Conservation (phyloP, 2,113 vertebrate species). For the Nycticryphes semicollaris region DNA sequence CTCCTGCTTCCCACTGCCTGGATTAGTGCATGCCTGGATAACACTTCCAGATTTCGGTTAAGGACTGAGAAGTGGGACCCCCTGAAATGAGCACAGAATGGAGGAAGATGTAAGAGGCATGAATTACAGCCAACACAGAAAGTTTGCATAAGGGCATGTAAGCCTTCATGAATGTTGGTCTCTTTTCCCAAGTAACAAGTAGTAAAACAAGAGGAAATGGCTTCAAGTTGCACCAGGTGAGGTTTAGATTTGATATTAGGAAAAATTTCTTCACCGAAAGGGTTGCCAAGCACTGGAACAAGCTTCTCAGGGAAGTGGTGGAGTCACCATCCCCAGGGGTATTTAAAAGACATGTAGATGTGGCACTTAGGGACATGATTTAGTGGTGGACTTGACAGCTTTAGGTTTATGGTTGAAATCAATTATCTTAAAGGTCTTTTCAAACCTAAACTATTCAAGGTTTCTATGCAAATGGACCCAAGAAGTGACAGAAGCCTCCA, state of each 20-base stretch:
- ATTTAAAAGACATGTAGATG: neutral
- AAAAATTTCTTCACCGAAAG: neutral
- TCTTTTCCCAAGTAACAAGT: neutral
- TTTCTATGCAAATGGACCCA: neutral
- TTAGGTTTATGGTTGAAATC: neutral
- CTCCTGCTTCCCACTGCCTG: neutral
- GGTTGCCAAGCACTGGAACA: neutral
- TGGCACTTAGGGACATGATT: neutral
- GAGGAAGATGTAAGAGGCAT: neutral
- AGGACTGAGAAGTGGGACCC: neutral
- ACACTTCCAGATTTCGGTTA: neutral
- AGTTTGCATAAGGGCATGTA: neutral
- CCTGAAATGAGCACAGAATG: neutral
- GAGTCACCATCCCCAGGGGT: too few relatives aligned
- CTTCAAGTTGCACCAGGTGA: accelerated
- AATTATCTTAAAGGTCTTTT: neutral
- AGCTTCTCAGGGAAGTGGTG: neutral
- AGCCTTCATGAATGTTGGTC: neutral
- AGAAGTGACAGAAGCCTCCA: neutral
- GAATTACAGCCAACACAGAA: neutral
- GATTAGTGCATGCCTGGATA: neutral
- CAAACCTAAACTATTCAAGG: neutral
- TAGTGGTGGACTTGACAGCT: neutral
- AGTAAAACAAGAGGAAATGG: neutral
- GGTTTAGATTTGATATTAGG: neutral